A percentile compares a stretch with the other conserved stretches of the same genome.
These are phyloP conservation scores for Empidonax alnorum DNA, from an alignment of 2,113 vertebrate species.

Conservation along the genomic window DNA sequence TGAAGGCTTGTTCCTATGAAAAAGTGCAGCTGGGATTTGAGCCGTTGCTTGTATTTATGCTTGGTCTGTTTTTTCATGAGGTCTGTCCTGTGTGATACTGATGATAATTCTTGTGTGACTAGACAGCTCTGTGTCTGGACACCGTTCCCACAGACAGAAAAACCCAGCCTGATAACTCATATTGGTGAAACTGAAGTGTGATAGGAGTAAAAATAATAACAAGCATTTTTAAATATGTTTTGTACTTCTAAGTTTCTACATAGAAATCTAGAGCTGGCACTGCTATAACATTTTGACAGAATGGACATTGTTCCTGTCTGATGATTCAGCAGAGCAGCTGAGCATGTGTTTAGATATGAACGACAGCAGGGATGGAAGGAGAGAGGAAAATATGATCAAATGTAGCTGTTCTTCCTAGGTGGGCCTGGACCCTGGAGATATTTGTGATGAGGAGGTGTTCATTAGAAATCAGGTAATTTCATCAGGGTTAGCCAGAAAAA, in stretches of 20 bases:
- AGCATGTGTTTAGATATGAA: neutral
- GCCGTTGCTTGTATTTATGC: neutral
- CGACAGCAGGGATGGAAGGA: accelerated
- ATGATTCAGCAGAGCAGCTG: neutral
- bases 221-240: neutral
- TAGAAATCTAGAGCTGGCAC: neutral
- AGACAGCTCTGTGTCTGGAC: neutral
- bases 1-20: neutral
- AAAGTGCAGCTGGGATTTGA: neutral
- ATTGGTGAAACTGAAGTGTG: neutral
- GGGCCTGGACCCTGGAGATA: neutral
- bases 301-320: neutral
- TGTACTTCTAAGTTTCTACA: neutral
- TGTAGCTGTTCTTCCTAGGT: neutral
- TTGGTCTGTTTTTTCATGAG: neutral
- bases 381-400: neutral
- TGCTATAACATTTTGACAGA: neutral
- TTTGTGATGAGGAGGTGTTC: neutral
- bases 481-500: neutral
- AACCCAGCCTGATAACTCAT: neutral
- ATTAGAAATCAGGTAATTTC: neutral
- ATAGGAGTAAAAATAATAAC: neutral
- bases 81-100: neutral
- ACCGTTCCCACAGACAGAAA: neutral
- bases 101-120: neutral